phyloP scores from a whole-genome alignment of 35 echinoderm and acorn worm genomes.

The Apostichopus parvimensis region DNA sequence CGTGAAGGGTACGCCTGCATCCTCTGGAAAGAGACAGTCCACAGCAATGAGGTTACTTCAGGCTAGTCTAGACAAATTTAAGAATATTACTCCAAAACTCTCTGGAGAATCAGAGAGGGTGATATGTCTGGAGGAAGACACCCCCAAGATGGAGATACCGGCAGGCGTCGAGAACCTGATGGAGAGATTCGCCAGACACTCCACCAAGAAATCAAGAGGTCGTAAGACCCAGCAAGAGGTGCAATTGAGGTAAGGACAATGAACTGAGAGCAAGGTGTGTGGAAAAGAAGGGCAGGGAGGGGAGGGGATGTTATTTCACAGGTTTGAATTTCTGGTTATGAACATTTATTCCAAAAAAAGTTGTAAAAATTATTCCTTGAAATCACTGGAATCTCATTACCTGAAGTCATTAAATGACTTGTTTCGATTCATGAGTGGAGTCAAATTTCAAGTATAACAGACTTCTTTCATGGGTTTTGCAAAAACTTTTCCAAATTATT shows the following conservation, averaged over 20 bases:
- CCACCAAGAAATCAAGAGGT: slow-evolving; percentile 49
- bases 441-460: too few relatives aligned
- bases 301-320: too few relatives aligned
- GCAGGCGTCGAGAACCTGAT: slow-evolving; percentile 75
- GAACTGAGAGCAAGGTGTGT: too few relatives aligned
- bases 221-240: slow-evolving; percentile 68
- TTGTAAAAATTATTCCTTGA: too few relatives aligned
- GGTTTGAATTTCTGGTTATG: too few relatives aligned
- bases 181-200: slow-evolving; percentile 85
- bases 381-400: too few relatives aligned
- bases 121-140: slow-evolving; percentile 76
- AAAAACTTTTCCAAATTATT: too few relatives aligned
- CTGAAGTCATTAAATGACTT: too few relatives aligned
- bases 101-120: slow-evolving; percentile 58
- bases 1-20: background rate
- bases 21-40: slow-evolving; percentile 45
- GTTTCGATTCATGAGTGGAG: too few relatives aligned
- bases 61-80: slow-evolving; percentile 69
- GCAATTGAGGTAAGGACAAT: slow-evolving; percentile 73
- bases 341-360: too few relatives aligned
- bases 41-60: slow-evolving; percentile 65
- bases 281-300: too few relatives aligned
- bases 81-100: slow-evolving; percentile 67
- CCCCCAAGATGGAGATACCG: slow-evolving; percentile 27
- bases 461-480: too few relatives aligned